Conservation (phyloP, 2,888 invertebrate species). For the Fabriciana adippe region DNA sequence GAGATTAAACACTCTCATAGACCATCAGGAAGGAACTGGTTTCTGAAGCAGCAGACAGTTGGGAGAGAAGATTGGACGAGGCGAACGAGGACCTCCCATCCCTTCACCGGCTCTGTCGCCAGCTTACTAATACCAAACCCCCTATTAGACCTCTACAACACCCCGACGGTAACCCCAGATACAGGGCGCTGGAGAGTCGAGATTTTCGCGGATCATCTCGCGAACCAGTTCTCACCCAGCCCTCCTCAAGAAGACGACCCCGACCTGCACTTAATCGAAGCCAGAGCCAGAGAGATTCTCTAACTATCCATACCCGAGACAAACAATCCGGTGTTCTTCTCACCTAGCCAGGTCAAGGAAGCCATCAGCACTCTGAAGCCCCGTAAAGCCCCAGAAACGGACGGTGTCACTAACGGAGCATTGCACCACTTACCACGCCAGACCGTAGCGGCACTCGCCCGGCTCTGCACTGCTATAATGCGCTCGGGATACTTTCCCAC, state of each 20-base stretch:
- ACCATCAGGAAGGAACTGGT: not conserved
- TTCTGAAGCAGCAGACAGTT: not conserved
- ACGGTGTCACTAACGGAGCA: conserved; percentile 31
- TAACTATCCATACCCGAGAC: not conserved
- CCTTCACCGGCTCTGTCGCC: not conserved
- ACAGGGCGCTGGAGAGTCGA: conserved; percentile 30
- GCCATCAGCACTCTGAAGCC: not conserved
- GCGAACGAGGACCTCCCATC: not conserved
- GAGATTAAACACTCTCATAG: not conserved
- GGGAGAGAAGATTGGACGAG: not conserved
- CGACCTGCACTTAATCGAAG: not conserved
- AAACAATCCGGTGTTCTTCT: conserved; percentile 16
- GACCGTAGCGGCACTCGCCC: conserved; percentile 21
- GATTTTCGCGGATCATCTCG: conserved; percentile 31
- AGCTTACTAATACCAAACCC: not conserved
- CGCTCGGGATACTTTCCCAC: conserved; percentile 32
- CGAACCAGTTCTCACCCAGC: conserved; percentile 19
- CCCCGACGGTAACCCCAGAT: conserved; percentile 17
- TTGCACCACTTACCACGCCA: conserved; percentile 25
- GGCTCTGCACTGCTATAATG: conserved; percentile 36
- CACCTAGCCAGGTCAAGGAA: conserved; percentile 23
- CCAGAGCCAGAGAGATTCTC: not conserved
- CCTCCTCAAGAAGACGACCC: not conserved
- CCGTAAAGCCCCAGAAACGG: conserved; percentile 38
- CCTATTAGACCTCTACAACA: conserved; percentile 6